Base-by-base conservation (phyloP, 2,113 vertebrate species). In the Promerops cafer region DNA sequence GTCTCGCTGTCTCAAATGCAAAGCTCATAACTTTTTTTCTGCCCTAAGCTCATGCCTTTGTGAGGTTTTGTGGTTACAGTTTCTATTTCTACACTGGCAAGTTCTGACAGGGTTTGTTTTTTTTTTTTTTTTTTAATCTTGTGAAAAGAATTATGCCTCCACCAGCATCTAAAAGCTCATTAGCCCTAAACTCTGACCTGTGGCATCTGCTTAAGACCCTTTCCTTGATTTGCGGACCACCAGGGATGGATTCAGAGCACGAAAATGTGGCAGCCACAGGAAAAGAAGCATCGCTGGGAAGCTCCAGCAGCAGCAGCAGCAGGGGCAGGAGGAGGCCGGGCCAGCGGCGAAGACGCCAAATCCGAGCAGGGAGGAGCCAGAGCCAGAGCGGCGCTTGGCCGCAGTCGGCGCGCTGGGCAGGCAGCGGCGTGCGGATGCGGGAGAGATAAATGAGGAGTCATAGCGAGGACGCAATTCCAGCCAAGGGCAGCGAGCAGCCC, bases 281-380 rank as follows among this genome's bases (percentile, higher is more conserved):
- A 50, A 83, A 83, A 83, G 86, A 8, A 47, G 64, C 82, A 27
- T 9, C 6, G 30, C 16, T 24, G 87, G 9, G 14, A 57, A 68
- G 44, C 65, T 54, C 18, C 92, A 35, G n/a, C n/a, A 3, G 78
- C 12, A 69, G 20, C 68, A 80, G 72, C 45, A 57, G 71, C 50
- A n/a, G 90, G 39, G 27, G 28, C 30, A 87, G 82, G 45, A 72
- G 91, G 88, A 94, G 95, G 94, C 44, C 56, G 82, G 96, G 77
- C 80, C 83, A 78, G 88, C 21, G 54, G 87, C 13, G 95, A 31
- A 94, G 90, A 93, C 77, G 87, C 89, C 91, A 66, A 87, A 64
- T 30, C 27, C 19, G 31, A 86, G 71, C 56, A 35, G 91, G 96
- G 96, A 95, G 96, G 96, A 96, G 96, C 90, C 93, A 47, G 70